Percentiles rank a stretch among this genome's conserved stretches.
Evolutionary conservation across 2,113 vertebrate genomes (phyloP).

Genomic region (Phycodurus eques): DNA sequence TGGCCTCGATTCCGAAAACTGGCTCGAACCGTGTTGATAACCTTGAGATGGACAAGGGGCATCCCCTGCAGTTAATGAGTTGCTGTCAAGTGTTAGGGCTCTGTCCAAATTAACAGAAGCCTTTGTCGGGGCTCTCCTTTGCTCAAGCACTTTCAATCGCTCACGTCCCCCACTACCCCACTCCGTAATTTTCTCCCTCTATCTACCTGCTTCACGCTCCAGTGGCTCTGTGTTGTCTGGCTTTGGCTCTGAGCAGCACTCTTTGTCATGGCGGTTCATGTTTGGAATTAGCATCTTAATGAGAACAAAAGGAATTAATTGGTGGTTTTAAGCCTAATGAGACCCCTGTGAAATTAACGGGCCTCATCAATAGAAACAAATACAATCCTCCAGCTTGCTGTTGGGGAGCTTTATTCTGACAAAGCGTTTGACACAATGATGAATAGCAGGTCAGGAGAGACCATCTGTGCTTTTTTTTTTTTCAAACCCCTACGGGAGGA

Average conservation of each 20-base stretch:
- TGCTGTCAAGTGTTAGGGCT: slow-evolving; percentile 55
- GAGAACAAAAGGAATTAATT: slow-evolving; percentile 98
- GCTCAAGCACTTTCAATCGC: slow-evolving; percentile 42
- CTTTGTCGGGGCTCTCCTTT: slow-evolving; percentile 61
- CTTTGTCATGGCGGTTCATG: slow-evolving; percentile 79
- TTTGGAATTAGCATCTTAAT: slow-evolving; percentile 93
- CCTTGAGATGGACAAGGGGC: background rate
- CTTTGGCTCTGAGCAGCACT: slow-evolving; percentile 56
- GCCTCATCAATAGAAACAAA: slow-evolving; percentile 93
- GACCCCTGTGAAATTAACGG: slow-evolving; percentile 90
- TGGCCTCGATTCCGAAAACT: background rate
- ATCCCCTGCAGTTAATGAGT: slow-evolving; percentile 57
- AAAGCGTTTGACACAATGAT: slow-evolving; percentile 82
- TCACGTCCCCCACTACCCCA: background rate
- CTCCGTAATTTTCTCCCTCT: slow-evolving; percentile 57
- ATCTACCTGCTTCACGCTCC: slow-evolving; percentile 67
- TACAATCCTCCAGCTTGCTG: slow-evolving; percentile 83
- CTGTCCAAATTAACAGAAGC: slow-evolving; percentile 67
- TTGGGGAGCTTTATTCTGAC: slow-evolving; percentile 79
- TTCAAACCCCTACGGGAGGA: slow-evolving; percentile 71
- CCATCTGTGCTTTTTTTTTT: slow-evolving; percentile 83
- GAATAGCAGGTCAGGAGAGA: slow-evolving; percentile 84
- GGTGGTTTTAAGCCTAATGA: slow-evolving; percentile 97
- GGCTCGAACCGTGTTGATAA: background rate
- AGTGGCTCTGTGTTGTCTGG: slow-evolving; percentile 52